Evolutionary conservation across 2,113 vertebrate species (phyloP).

Genomic region (Dicentrarchus labrax): DNA sequence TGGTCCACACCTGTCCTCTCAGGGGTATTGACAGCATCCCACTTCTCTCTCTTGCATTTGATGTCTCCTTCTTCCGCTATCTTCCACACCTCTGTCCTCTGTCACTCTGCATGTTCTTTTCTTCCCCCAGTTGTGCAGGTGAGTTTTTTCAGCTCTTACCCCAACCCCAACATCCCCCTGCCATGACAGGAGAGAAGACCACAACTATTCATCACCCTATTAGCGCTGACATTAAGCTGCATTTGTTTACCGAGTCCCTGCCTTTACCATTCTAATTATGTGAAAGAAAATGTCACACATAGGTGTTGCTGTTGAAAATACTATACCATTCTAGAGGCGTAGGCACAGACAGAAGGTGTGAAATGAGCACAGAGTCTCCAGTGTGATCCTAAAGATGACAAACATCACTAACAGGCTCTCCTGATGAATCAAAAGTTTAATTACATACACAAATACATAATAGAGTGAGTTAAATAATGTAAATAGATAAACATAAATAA

Average conservation of each 20-base stretch:
- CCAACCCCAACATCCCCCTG: conserved; percentile 8
- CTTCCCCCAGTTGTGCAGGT: conserved; percentile 2
- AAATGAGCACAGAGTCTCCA: conserved; percentile 25
- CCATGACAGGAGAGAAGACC: background rate
- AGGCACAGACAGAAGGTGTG: conserved; percentile 31
- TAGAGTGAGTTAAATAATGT: background rate
- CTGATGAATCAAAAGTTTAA: conserved; percentile 28
- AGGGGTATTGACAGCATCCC: conserved; percentile 67
- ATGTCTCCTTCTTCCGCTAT: conserved; percentile 63
- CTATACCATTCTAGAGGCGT: conserved; percentile 32
- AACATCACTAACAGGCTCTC: conserved; percentile 23
- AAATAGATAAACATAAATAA: background rate
- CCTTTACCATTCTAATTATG: conserved; percentile 56
- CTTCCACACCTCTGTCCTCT: conserved; percentile 52
- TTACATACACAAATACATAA: background rate
- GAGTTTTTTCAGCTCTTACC: conserved; percentile 36
- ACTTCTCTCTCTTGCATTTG: conserved; percentile 55
- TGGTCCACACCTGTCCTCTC: conserved; percentile 80
- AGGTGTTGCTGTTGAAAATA: conserved; percentile 38
- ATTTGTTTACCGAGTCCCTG: conserved; percentile 51
- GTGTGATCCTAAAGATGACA: conserved; percentile 11
- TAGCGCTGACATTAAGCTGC: conserved; percentile 57
- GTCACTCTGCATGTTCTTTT: conserved; percentile 29
- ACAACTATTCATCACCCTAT: conserved; percentile 64
- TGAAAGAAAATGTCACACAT: conserved; percentile 68